Conservation (phyloP, 2,888 invertebrate species). For the Drosophila stalkeri region DNA sequence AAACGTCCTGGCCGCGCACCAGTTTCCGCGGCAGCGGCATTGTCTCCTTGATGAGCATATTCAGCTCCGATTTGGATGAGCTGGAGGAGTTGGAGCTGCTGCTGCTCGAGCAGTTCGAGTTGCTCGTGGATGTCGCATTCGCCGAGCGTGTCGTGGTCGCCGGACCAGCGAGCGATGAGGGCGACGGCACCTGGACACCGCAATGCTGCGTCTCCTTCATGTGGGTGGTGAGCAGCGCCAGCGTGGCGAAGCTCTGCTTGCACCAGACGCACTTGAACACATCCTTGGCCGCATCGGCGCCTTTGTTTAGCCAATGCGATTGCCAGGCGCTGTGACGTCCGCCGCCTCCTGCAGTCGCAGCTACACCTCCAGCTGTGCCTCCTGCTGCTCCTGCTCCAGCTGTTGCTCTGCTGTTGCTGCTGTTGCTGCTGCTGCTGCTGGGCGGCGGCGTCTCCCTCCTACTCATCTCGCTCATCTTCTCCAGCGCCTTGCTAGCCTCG, state of each 20-base stretch:
- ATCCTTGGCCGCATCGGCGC: slow-evolving; percentile 97
- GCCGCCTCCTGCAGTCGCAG: slow-evolving; percentile 2
- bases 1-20: slow-evolving; percentile 98
- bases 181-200: slow-evolving; percentile 91
- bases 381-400: slow-evolving; percentile 86
- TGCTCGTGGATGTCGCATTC: slow-evolving; percentile 75
- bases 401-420: slow-evolving; percentile 84
- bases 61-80: slow-evolving; percentile 91
- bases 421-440: slow-evolving; percentile 81
- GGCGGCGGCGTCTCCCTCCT: slow-evolving; percentile 88
- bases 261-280: slow-evolving; percentile 99
- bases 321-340: slow-evolving; percentile 97
- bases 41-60: slow-evolving; percentile 95
- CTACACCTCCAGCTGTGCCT: slow-evolving; percentile 82
- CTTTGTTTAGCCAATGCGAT: slow-evolving; percentile 98
- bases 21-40: slow-evolving; percentile 98
- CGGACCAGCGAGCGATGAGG: slow-evolving; percentile 28
- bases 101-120: slow-evolving; percentile 83
- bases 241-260: slow-evolving; percentile 97
- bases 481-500: slow-evolving; percentile 94
- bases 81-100: slow-evolving; percentile 86
- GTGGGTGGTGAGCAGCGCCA: slow-evolving; percentile 97
- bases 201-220: slow-evolving; percentile 99
- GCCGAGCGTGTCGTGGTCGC: slow-evolving; percentile 6
- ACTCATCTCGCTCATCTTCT: slow-evolving; percentile 96